These are phyloP conservation scores for Danio aesculapii DNA, from an alignment of 2,797 vertebrate species.

Conservation along the genomic window DNA sequence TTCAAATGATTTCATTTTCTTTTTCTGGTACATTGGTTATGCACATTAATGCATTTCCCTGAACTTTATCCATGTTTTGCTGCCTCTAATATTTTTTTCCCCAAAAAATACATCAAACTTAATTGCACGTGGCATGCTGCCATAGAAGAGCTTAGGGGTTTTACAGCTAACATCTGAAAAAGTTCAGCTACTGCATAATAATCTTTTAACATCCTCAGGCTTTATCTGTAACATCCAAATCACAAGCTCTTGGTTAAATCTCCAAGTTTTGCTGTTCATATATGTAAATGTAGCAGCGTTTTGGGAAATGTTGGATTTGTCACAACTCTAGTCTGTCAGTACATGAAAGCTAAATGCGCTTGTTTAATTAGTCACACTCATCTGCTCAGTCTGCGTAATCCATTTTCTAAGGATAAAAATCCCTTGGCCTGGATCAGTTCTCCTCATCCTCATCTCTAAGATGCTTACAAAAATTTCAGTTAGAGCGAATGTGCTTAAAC, in stretches of 20 bases:
- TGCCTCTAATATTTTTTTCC: not conserved
- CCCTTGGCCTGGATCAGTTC: slow-evolving; percentile 47
- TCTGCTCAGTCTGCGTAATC: slow-evolving; percentile 46
- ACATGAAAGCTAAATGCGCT: slow-evolving; percentile 47
- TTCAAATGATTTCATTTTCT: slow-evolving; percentile 11
- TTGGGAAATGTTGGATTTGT: slow-evolving; percentile 47
- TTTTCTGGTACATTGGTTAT: not conserved
- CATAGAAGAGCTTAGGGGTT: not conserved
- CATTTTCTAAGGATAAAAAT: slow-evolving; percentile 52
- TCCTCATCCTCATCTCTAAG: slow-evolving; percentile 33
- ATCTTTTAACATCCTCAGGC: slow-evolving; percentile 1
- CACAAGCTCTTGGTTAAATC: slow-evolving; percentile 4
- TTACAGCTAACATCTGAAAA: not conserved
- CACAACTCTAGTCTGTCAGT: slow-evolving; percentile 37
- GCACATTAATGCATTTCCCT: not conserved
- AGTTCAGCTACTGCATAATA: not conserved
- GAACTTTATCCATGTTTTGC: not conserved
- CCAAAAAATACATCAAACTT: not conserved
- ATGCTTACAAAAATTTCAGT: slow-evolving; percentile 39
- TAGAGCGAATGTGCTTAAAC: slow-evolving; percentile 22
- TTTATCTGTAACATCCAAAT: slow-evolving; percentile 17
- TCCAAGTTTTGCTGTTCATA: not conserved
- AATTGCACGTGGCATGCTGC: not conserved
- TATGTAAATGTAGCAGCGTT: slow-evolving; percentile 15
- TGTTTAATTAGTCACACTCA: slow-evolving; percentile 54